Base-by-base conservation (phyloP, 2,888 invertebrate genomes). In the Amphipyra tragopoginis region DNA sequence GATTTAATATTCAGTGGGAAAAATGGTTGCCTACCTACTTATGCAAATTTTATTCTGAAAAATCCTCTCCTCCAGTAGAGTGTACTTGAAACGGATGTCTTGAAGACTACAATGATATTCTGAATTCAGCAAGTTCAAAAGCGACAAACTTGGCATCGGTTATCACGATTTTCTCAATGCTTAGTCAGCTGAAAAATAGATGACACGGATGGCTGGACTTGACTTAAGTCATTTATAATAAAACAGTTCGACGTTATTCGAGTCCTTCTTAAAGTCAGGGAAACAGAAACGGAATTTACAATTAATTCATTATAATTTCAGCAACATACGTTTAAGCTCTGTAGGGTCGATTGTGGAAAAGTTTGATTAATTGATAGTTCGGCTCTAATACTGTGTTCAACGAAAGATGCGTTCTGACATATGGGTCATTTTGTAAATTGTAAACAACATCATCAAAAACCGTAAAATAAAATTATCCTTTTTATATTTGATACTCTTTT, bases 141-240 rank as follows among this genome's bases (percentile, higher is more conserved):
- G 44, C 44, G 60, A 47, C 68, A 50, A 47, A 74, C 44, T 70
- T 70, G 64, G 70, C 75, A 74, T 56, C 55, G 44, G 70, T 56
- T 70, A 69, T 69, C 52, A 52, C 34, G 70, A 70, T 40, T 56
- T 56, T 56, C 55, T 45, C 52, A 42, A 62, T 63, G 64, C 55
- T 70, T 29, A 69, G 63, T 74, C 75, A 74, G 63, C 63, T 69
- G 52, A 74, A 74, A 62, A 56, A 56, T 42, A 38, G 56, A 50
- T 15, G 53, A 47, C 39, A 33, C 33, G 42, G 47, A n/a, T 43
- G 42, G 40, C 10, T 36, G 70, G 49, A 43, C 61, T 44, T 54
- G 51, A 26, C 26, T 55, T 33, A 8, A 49, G 8, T 40, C 36
- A 56, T 60, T 67, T 68, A 60, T 69, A 67, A 15, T 73, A 49